These are phyloP conservation scores for Epinephelus malabaricus DNA, from an alignment of 2,797 vertebrate genomes.

Conservation along the genomic window DNA sequence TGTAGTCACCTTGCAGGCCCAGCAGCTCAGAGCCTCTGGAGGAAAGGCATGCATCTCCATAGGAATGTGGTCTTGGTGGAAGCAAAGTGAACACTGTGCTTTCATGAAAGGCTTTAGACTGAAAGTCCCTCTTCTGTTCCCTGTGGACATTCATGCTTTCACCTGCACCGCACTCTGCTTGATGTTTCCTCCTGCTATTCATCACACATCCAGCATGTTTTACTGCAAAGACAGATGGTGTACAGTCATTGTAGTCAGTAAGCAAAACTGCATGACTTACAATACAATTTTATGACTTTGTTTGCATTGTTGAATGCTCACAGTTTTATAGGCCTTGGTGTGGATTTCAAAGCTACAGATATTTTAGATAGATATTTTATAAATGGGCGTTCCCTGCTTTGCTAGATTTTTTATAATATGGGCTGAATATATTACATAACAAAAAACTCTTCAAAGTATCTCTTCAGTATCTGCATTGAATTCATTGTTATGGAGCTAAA, in stretches of 20 bases:
- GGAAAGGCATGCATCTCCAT: background rate
- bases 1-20: conserved; percentile 62
- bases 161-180: conserved; percentile 7
- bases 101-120: conserved; percentile 16
- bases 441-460: conserved; percentile 39
- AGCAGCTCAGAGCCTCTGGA: conserved; percentile 23
- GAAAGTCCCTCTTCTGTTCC: conserved; percentile 21
- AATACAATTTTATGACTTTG: background rate
- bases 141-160: conserved; percentile 25
- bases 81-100: background rate
- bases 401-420: background rate
- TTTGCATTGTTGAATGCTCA: conserved; percentile 6
- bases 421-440: conserved; percentile 15
- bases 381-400: conserved; percentile 9
- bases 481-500: conserved; percentile 30
- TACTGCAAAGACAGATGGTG: conserved; percentile 38
- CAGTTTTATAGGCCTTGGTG: background rate
- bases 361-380: background rate
- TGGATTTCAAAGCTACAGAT: conserved; percentile 16
- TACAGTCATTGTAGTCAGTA: background rate
- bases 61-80: conserved; percentile 19
- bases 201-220: conserved; percentile 19
- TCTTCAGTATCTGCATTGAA: conserved; percentile 34
- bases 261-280: background rate
- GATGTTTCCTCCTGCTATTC: conserved; percentile 31